Base-by-base conservation (phyloP, 2,888 invertebrate species). In the Odontothrips loti region DNA sequence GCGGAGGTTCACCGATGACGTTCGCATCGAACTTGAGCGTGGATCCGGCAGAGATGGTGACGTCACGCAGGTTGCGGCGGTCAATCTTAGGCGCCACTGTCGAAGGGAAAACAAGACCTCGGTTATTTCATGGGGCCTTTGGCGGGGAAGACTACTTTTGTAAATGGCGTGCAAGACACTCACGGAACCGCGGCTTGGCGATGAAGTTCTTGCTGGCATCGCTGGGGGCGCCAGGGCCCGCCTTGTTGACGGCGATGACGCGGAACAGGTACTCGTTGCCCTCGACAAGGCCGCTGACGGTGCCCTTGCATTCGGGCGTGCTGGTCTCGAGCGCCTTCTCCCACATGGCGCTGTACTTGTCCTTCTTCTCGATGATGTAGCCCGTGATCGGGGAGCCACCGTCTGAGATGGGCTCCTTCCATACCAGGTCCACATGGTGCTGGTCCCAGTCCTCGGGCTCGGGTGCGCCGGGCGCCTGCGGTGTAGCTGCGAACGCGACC, bases 211-310 rank as follows among this genome's bases (percentile, higher is more conserved):
- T 96, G 88, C 95, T 94, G 34, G 95, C 90, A 82, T 96, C 95
- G 12, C 97, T 96, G 0, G 98, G 96, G 85, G 96, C 95, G 85
- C 98, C 96, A 86, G 93, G 93, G 0, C 99, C 99, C 15, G 96
- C 97, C 87, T 96, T 96, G 89, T 99, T 99, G 81, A 98, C 90
- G 12, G 99, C 99, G 84, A 96, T 92, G 48, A 99, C 94, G 48
- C 98, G 93, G 93, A 98, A 99, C 88, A 98, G 97, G 87, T 97
- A 98, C 86, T 98, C 97, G 87, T 96, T 96, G 84, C 98, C 98
- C 90, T 98, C 98, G 85, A 95, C 94, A 80, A 99, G 88, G 78
- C 96, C 96, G 86, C 94, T 94, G n/a, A 97, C 93, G 81, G 93
- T 93, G 80, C 94, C 97, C 82, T 91, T 89, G 0, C 94, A 93